Base-by-base conservation (phyloP, 2,888 invertebrate species). In the Drosophila putrida region DNA sequence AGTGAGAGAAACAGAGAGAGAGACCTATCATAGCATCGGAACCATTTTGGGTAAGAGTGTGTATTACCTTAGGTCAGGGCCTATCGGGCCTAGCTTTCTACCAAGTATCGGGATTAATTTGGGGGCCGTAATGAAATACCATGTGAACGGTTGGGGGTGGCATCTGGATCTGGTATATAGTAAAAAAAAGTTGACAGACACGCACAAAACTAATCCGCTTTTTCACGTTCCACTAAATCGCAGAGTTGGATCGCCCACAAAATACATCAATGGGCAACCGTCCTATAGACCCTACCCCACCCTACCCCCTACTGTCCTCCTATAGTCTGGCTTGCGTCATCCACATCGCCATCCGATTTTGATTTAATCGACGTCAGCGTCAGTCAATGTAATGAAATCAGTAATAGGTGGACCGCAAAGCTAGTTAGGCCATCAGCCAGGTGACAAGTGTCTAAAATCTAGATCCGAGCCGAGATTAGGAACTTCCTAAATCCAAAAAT, bases 151-250 rank as follows among this genome's bases (percentile, higher is more conserved):
- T 8, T 9, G 35, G 11, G 0, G 15, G 28, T 10, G n/a, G 27
- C 8, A 35, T 60, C 25, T 6, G 31, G 11, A 41, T 66, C 25
- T 10, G 39, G 20, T 6, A 36, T 20, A 46, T 2, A 10, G 15
- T 8, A 53, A 49, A 15, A 53, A 53, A 79, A 82, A 84, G 74
- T 80, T 88, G 90, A 82, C 90, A 88, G 81, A 35, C 76, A 81
- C 71, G 89, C 90, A 89, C 67, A 71, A 78, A 80, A 80, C 68
- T 90, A 90, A 90, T 90, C 90, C 86, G 84, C 88, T 86, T 90
- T 83, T 71, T 67, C 67, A 72, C 69, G 75, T 81, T 51, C 71
- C 80, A 72, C 74, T 77, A 76, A 84, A 82, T 88, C 81, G 77
- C 82, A 78, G 71, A 75, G 82, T 78, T 70, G 61, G 31, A 38